Conservation (phyloP, 2,797 vertebrate species). For the Pelodytes ibericus region DNA sequence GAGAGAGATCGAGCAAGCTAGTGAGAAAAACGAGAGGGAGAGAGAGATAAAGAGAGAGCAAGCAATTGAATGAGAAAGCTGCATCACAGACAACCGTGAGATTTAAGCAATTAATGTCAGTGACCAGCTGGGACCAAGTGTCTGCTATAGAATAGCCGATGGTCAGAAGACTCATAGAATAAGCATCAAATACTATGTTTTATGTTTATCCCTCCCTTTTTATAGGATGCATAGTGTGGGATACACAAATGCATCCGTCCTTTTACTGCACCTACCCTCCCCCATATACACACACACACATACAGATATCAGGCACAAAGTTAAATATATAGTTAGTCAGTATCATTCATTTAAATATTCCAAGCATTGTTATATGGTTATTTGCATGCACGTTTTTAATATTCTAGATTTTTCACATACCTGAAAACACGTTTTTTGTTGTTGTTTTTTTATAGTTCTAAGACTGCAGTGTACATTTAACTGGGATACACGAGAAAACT, state of each 20-base stretch:
- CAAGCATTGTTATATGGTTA: too few species aligned
- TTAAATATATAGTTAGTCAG: slow-evolving; percentile 2
- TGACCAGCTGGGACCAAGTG: slow-evolving; percentile 71
- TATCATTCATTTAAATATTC: slow-evolving; percentile 9
- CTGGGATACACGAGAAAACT: background rate
- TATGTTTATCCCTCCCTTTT: too few species aligned
- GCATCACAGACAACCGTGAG: slow-evolving; percentile 69
- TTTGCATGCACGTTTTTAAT: slow-evolving; percentile 3
- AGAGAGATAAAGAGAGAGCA: slow-evolving; percentile 6
- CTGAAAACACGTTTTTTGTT: too few species aligned
- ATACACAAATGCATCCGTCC: too few species aligned
- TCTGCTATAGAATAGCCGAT: slow-evolving; percentile 55
- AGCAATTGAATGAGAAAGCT: slow-evolving; percentile 56
- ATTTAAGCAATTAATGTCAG: slow-evolving; percentile 71
- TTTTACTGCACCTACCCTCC: too few species aligned
- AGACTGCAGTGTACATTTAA: slow-evolving; percentile 24
- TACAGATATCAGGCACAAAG: too few species aligned
- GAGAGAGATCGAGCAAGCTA: slow-evolving; percentile 54
- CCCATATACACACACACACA: background rate
- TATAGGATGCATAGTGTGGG: too few species aligned
- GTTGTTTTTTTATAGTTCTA: slow-evolving; percentile 11
- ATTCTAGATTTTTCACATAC: slow-evolving; percentile 18
- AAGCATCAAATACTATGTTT: slow-evolving; percentile 42
- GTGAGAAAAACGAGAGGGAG: slow-evolving; percentile 58
- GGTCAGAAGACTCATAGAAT: slow-evolving; percentile 32